phyloP scores from a whole-genome alignment of 2,797 vertebrate genomes.

The Lepus oiostolus region DNA sequence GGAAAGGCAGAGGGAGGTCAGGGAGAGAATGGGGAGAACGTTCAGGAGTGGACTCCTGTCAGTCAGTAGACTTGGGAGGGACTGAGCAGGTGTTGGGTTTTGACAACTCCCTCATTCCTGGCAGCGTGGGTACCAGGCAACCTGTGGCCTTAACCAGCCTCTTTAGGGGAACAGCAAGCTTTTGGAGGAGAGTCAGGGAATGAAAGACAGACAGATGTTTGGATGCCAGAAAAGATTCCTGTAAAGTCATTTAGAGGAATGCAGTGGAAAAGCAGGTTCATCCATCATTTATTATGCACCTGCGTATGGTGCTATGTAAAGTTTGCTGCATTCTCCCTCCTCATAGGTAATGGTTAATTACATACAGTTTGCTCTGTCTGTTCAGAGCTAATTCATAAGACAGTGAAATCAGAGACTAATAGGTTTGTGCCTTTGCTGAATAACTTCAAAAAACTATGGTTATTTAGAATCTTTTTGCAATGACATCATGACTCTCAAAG shows the following conservation, averaged over 20 bases:
- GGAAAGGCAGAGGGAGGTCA: not conserved
- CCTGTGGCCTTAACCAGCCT: not conserved
- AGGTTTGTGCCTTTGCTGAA: slow-evolving; percentile 27
- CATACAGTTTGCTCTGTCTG: not conserved
- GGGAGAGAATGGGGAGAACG: not conserved
- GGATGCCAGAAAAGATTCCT: slow-evolving; percentile 23
- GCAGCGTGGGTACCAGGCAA: not conserved
- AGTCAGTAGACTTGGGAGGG: not conserved
- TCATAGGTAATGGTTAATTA: not conserved
- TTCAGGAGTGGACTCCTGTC: not conserved
- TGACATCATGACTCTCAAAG: not conserved
- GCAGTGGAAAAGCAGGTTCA: not conserved
- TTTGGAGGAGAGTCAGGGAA: not conserved
- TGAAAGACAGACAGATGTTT: slow-evolving; percentile 36
- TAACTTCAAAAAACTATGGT: slow-evolving; percentile 45
- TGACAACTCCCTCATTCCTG: not conserved
- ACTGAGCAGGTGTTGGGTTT: not conserved
- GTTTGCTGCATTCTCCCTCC: not conserved
- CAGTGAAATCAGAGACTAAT: not conserved
- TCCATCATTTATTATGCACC: not conserved
- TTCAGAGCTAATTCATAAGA: not conserved
- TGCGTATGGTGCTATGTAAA: not conserved
- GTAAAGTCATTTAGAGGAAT: slow-evolving; percentile 2
- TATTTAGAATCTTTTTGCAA: not conserved
- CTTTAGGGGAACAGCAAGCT: not conserved